Evolutionary conservation across 2,888 invertebrate genomes (phyloP).

Genomic region (Erebia epiphron): DNA sequence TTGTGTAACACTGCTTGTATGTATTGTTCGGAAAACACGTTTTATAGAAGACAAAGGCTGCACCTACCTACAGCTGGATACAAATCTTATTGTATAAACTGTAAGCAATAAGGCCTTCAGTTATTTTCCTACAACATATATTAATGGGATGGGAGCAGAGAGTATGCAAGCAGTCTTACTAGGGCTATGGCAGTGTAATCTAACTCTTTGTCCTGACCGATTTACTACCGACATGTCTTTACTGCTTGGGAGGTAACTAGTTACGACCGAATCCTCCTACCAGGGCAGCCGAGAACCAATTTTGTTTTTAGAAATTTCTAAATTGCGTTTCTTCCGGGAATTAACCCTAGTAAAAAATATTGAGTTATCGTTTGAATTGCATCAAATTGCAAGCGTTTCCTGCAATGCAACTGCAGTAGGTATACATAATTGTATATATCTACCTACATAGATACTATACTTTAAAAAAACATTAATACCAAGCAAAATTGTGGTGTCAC

Average conservation of each 20-base stretch:
- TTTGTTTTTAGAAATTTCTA: no score
- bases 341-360: background rate
- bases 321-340: no score
- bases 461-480: conserved; percentile 2
- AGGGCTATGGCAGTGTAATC: no score
- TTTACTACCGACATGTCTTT: background rate
- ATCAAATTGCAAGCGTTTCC: conserved; percentile 9
- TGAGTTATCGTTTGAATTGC: background rate
- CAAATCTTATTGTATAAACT: background rate
- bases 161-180: no score
- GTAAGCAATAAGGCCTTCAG: background rate
- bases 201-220: no score
- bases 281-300: no score
- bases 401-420: background rate
- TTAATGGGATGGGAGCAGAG: background rate
- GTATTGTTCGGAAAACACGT: conserved; percentile 17
- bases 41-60: conserved; percentile 13
- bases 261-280: background rate
- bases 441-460: background rate
- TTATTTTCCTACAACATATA: conserved; percentile 6
- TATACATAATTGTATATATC: background rate
- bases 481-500: conserved; percentile 9
- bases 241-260: background rate
- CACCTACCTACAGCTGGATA: background rate
- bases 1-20: conserved; percentile 5